A percentile compares a stretch with the other conserved stretches of the same genome.
phyloP scores from a whole-genome alignment of 1,140 invertebrate genomes.

The Tetramorium alpestre region DNA sequence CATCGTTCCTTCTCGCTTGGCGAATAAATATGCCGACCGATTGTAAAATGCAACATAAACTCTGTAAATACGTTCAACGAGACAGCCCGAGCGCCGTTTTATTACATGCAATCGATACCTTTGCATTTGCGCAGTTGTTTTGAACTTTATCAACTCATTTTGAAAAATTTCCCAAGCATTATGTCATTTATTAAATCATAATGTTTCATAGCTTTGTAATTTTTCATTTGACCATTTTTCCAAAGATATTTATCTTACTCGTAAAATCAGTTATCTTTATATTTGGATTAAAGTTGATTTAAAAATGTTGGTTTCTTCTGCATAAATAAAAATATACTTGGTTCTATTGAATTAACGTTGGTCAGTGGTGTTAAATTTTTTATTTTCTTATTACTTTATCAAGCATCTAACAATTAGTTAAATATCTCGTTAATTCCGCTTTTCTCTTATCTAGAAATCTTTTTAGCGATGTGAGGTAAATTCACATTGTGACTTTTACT shows the following conservation, averaged over 20 bases:
- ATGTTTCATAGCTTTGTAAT: neutral
- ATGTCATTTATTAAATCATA: neutral
- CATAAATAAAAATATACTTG: neutral
- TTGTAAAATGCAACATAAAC: constrained; percentile 56
- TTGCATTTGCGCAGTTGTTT: constrained; percentile 50
- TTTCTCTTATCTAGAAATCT: neutral
- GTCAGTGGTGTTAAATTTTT: neutral
- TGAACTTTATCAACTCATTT: neutral
- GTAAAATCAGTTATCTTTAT: neutral
- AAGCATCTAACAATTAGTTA: too few species aligned
- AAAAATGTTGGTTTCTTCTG: neutral
- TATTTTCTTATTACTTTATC: neutral
- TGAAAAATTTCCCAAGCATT: neutral
- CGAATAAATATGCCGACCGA: constrained; percentile 46
- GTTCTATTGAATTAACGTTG: neutral
- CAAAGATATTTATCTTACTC: neutral
- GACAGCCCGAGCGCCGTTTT: constrained; percentile 8
- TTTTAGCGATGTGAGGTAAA: neutral
- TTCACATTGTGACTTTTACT: neutral
- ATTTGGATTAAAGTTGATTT: neutral
- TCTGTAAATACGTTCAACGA: constrained; percentile 25
- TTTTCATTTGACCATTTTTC: neutral
- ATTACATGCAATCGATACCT: constrained; percentile 40
- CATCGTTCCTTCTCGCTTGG: constrained; percentile 20
- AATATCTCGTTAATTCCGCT: too few species aligned